phyloP scores from a whole-genome alignment of 2,797 vertebrate genomes.

The Balearica regulorum region DNA sequence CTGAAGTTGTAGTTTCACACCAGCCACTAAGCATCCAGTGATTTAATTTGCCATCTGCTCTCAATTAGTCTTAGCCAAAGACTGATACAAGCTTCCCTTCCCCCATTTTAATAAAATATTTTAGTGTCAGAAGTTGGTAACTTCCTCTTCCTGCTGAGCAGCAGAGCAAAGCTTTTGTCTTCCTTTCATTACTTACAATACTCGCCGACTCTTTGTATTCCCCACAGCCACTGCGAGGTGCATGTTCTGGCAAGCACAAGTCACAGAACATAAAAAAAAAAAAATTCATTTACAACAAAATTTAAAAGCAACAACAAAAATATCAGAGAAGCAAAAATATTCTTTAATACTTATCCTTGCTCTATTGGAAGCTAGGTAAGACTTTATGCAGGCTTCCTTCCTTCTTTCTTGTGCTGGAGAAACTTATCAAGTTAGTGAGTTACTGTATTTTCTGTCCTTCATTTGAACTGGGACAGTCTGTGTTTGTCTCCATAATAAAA shows the following conservation, averaged over 20 bases:
- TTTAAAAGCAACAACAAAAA: background rate
- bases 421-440: background rate
- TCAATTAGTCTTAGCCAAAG: background rate
- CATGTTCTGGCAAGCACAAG: background rate
- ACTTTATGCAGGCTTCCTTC: slow-evolving; percentile 6
- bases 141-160: slow-evolving; percentile 12
- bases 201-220: background rate
- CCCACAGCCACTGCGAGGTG: background rate
- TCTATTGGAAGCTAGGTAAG: background rate
- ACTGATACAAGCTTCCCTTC: background rate
- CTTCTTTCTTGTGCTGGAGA: background rate
- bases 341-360: background rate
- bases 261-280: background rate
- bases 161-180: background rate
- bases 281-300: background rate
- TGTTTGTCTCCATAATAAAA: background rate
- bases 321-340: background rate
- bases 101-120: slow-evolving; percentile 20
- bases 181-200: background rate
- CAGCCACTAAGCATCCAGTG: background rate
- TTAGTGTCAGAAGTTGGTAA: background rate
- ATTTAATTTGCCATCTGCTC: slow-evolving; percentile 58
- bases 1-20: slow-evolving; percentile 41
- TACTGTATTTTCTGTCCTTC: background rate
- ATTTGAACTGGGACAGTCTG: background rate